Evolutionary conservation across 1,140 invertebrate species (phyloP).

Genomic region (Megalopta genalis): DNA sequence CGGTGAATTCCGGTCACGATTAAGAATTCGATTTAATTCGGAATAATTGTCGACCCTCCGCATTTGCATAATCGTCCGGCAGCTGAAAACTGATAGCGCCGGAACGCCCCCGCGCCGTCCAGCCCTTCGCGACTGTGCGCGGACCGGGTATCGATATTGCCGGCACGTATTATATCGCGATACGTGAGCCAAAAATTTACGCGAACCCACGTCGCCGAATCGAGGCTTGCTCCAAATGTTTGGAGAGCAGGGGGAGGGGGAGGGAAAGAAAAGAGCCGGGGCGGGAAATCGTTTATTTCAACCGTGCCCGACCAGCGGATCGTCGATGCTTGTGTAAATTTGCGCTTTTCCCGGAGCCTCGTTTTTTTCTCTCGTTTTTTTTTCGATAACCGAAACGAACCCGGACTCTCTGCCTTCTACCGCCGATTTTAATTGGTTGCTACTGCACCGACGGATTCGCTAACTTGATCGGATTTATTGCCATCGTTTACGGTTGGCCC

Average conservation of each 20-base stretch:
- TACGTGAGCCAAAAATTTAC: constrained; percentile 62
- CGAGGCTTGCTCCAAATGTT: not conserved
- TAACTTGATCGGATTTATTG: too few relatives aligned
- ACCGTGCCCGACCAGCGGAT: too few relatives aligned
- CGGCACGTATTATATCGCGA: constrained; percentile 58
- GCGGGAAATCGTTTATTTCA: too few relatives aligned
- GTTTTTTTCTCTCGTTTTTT: too few relatives aligned
- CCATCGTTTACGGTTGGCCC: too few relatives aligned
- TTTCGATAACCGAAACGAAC: too few relatives aligned
- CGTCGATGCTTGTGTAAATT: too few relatives aligned
- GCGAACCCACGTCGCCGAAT: not conserved
- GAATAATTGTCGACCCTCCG: constrained; percentile 52
- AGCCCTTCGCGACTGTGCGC: constrained; percentile 7
- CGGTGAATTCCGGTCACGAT: constrained; percentile 51
- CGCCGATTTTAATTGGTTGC: too few relatives aligned
- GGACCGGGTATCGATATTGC: constrained; percentile 53
- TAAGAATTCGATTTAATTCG: constrained; percentile 60
- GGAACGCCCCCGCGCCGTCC: not conserved
- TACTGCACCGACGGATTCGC: too few relatives aligned
- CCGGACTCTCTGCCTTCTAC: too few relatives aligned
- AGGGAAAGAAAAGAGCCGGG: not conserved
- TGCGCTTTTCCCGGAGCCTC: too few relatives aligned
- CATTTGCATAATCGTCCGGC: constrained; percentile 54
- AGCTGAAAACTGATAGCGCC: constrained; percentile 54
- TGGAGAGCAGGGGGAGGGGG: not conserved